Evolutionary conservation across 2,113 vertebrate genomes (phyloP), one percentile per base, ranked within the genome.

Genomic region (Plectropomus leopardus): DNA sequence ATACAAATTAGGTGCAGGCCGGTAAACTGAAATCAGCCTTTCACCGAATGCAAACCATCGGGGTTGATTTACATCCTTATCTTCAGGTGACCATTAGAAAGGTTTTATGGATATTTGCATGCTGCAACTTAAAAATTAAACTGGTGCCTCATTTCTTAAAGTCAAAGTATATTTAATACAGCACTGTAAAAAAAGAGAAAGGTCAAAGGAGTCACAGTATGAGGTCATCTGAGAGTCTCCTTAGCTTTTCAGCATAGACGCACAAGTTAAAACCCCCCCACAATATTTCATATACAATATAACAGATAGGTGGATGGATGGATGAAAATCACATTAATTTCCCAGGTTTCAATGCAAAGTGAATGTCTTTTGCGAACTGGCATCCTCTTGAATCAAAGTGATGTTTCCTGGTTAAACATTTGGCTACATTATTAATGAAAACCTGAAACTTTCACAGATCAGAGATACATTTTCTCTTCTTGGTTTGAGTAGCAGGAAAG

Each of bases 21-120:
- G 17, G 44, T 16, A 14, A 21, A 11, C 13, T 48, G 26, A 66
- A 70, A 32, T 32, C 23, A 11, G 58, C 60, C 15, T 14, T 24
- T 54, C 15, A 42, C 19, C 50, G 24, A 19, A 60, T 42, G 64
- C 58, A 75, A 75, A 79, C 7, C 21, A 2, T 0, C 1, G 1
- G n/a, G 53, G 50, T 1, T 75, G 5, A 76, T 88, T 84, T 79
- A 14, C 88, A 84, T 84, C 58, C 0, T 7, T 70, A 66, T 79
- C 78, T 76, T 8, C 28, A 61, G 30, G 6, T 44, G 9, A 4
- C 30, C 3, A 5, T 8, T 16, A 11, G 44, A 16, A 28, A 60
- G 5, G 14, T 16, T 72, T 47, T 16, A 15, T 23, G 47, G 24
- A 51, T 21, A 51, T 87, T 72, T 84, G 48, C 78, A 80, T 77